Evolutionary conservation across 2,797 vertebrate genomes (phyloP).

Genomic region (Hydrophis major): DNA sequence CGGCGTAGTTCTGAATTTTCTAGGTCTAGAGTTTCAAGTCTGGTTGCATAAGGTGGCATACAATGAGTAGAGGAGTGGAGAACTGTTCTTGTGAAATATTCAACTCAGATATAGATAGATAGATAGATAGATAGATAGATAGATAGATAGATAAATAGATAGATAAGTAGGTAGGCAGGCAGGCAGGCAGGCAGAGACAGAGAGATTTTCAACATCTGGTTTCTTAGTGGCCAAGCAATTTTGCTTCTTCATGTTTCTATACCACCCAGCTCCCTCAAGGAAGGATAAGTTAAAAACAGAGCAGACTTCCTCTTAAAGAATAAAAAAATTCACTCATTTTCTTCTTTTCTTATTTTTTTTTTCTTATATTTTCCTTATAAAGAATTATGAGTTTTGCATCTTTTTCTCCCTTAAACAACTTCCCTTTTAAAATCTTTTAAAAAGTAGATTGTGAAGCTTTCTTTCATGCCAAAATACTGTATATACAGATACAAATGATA

Average conservation of each 20-base stretch:
- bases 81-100: no score
- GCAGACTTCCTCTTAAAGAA: constrained; percentile 2
- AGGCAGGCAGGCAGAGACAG: background rate
- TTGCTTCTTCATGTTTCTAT: background rate
- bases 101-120: no score
- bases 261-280: background rate
- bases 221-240: background rate
- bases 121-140: no score
- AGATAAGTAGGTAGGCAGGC: no score
- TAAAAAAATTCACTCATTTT: constrained; percentile 19
- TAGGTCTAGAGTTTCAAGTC: no score
- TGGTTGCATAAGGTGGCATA: no score
- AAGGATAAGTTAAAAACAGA: background rate
- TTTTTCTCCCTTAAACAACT: constrained; percentile 52
- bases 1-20: no score
- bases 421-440: constrained; percentile 63
- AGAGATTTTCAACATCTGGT: background rate
- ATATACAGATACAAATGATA: constrained; percentile 1
- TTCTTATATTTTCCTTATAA: constrained; percentile 39
- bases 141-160: background rate
- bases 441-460: constrained; percentile 38
- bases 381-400: constrained; percentile 64
- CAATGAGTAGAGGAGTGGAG: no score
- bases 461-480: constrained; percentile 42
- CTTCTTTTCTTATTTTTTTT: constrained; percentile 24